phyloP scores from a whole-genome alignment of 2,797 vertebrate species.

The Epinephelus malabaricus region DNA sequence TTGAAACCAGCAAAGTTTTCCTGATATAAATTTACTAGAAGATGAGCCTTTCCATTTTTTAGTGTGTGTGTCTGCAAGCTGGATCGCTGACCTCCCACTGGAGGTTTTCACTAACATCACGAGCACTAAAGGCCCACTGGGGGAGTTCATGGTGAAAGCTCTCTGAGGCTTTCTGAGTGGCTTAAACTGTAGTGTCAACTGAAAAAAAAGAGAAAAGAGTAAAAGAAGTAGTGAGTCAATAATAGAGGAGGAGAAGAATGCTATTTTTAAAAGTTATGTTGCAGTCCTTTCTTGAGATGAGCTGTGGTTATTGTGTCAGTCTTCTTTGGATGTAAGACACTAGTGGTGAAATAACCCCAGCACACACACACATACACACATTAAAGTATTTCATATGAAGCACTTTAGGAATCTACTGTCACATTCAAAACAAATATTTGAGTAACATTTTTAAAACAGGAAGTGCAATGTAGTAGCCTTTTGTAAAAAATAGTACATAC shows the following conservation, averaged over 20 bases:
- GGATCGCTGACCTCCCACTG: conserved; percentile 25
- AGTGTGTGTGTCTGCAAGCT: background rate
- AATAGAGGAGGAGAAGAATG: conserved; percentile 31
- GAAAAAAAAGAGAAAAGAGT: conserved; percentile 11
- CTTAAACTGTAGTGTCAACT: conserved; percentile 41
- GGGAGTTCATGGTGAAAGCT: conserved; percentile 57
- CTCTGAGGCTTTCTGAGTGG: conserved; percentile 49
- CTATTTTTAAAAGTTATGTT: conserved; percentile 40
- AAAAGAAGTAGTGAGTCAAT: conserved; percentile 34
- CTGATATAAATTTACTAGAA: background rate
- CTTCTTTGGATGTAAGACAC: background rate
- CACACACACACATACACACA: too few species aligned
- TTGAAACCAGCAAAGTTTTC: conserved; percentile 5
- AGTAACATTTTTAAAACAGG: background rate
- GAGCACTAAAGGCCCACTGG: conserved; percentile 42
- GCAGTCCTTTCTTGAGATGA: conserved; percentile 10
- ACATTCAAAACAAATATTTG: background rate
- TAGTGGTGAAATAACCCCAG: background rate
- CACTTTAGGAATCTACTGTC: background rate
- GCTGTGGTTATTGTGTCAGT: conserved; percentile 7
- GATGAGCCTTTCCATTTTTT: too few species aligned
- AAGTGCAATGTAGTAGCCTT: background rate
- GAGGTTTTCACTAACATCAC: conserved; percentile 54
- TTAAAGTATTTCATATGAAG: background rate
- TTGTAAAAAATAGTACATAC: background rate